Evolutionary conservation across 1,140 invertebrate genomes (phyloP).

Genomic region (Mercenaria mercenaria): DNA sequence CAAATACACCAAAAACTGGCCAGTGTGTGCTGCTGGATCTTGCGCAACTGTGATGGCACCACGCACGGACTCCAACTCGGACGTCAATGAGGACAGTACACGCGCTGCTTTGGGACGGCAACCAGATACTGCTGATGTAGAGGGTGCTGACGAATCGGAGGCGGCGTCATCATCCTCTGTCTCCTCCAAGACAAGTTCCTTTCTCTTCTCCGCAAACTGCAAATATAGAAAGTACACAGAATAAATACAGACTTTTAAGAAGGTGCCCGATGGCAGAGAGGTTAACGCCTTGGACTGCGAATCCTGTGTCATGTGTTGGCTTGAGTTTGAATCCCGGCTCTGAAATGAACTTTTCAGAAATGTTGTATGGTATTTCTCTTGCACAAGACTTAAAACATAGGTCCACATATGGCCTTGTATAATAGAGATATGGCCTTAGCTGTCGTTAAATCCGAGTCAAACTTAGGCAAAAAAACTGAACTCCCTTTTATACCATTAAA

Average conservation of each 20-base stretch:
- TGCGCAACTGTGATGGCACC: slow-evolving; percentile 40
- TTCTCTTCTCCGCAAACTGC: slow-evolving; percentile 27
- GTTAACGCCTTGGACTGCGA: slow-evolving; percentile 4
- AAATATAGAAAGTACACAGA: background rate
- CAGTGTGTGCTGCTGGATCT: slow-evolving; percentile 22
- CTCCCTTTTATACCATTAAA: background rate
- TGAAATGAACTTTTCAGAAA: slow-evolving; percentile 13
- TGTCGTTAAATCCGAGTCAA: slow-evolving; percentile 6
- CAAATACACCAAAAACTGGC: slow-evolving; percentile 39
- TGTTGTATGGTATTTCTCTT: slow-evolving; percentile 1
- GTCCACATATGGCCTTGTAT: slow-evolving; percentile 7
- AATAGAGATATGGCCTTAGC: background rate
- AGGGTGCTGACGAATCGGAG: slow-evolving; percentile 14
- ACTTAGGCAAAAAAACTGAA: background rate
- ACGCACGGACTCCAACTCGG: slow-evolving; percentile 51
- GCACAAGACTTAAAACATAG: background rate
- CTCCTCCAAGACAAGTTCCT: slow-evolving; percentile 22
- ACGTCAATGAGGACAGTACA: slow-evolving; percentile 51
- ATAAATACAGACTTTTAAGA: slow-evolving; percentile 11
- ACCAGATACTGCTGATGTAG: background rate
- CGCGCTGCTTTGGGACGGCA: slow-evolving; percentile 35
- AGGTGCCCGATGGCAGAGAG: background rate
- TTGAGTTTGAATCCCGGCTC: slow-evolving; percentile 11
- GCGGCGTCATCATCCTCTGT: slow-evolving; percentile 39
- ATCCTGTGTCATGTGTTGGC: slow-evolving; percentile 12